Percentiles rank a stretch among this genome's conserved stretches.
These are phyloP conservation scores for Danaus plexippus DNA, from an alignment of 1,140 invertebrate genomes.

Conservation along the genomic window DNA sequence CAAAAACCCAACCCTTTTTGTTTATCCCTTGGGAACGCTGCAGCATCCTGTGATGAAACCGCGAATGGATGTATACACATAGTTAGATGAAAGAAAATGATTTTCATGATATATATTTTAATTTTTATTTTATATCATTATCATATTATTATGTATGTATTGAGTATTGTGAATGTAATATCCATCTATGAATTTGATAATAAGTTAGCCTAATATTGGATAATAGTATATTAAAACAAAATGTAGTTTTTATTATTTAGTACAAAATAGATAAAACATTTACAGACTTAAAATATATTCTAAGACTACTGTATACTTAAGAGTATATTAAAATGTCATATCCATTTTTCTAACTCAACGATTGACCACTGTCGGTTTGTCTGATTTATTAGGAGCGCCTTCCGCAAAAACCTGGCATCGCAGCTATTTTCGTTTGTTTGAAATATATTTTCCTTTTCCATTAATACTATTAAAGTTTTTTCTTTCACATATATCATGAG, in stretches of 20 bases:
- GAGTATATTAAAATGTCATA: constrained; percentile 8
- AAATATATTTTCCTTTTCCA: constrained; percentile 28
- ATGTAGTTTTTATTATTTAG: too few species aligned
- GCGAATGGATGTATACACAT: constrained; percentile 13
- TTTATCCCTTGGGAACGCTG: constrained; percentile 41
- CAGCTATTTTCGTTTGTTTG: constrained; percentile 38
- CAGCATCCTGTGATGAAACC: constrained; percentile 22
- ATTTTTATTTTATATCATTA: too few species aligned
- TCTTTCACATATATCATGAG: neutral
- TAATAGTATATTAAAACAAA: too few species aligned
- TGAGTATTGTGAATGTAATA: too few species aligned
- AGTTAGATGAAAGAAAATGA: too few species aligned
- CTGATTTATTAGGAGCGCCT: constrained; percentile 47
- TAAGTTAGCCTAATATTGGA: too few species aligned
- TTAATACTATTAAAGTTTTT: constrained; percentile 23
- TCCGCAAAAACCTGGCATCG: constrained; percentile 41
- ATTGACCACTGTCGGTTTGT: constrained; percentile 29
- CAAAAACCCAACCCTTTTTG: constrained; percentile 58
- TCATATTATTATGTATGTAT: too few species aligned
- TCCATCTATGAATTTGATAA: too few species aligned
- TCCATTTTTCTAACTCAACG: constrained; percentile 19
- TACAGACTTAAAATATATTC: too few species aligned
- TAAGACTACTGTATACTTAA: too few species aligned
- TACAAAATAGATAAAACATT: too few species aligned
- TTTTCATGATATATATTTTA: too few species aligned